phyloP scores from a whole-genome alignment of 2,113 vertebrate genomes.

The Ellobius talpinus region DNA sequence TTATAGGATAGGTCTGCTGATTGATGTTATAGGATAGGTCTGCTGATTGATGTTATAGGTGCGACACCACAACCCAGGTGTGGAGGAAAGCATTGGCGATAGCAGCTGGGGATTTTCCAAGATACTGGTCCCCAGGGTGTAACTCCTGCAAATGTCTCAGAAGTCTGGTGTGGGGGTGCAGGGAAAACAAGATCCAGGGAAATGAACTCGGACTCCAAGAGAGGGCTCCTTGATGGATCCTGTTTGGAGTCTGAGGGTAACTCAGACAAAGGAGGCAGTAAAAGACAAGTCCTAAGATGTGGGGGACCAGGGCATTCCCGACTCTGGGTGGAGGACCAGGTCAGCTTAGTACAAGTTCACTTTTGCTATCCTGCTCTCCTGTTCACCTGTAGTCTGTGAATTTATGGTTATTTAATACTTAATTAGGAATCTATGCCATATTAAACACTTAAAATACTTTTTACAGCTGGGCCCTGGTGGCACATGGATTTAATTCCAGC shows the following conservation, averaged over 20 bases:
- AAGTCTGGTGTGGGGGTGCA: not conserved
- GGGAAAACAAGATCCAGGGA: not conserved
- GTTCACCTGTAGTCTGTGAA: not conserved
- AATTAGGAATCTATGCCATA: not conserved
- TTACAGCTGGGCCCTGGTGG: too few relatives aligned
- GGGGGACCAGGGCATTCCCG: not conserved
- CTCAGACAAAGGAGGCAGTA: not conserved
- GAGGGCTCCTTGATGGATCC: not conserved
- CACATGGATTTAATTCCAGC: too few relatives aligned
- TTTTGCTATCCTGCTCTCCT: not conserved
- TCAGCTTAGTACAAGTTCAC: not conserved
- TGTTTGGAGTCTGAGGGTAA: not conserved
- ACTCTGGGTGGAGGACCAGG: not conserved
- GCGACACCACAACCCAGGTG: not conserved
- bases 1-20: not conserved
- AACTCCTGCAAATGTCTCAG: not conserved
- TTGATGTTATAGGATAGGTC: not conserved
- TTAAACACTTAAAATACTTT: not conserved
- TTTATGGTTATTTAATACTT: conserved; percentile 1
- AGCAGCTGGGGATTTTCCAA: not conserved
- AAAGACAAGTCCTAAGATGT: not conserved
- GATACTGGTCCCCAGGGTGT: not conserved
- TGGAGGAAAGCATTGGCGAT: not conserved
- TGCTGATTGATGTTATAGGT: not conserved
- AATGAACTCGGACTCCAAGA: not conserved